Evolutionary conservation across 92 coral and sea anemone genomes (phyloP), one percentile per base, ranked within the genome.

Genomic region (Actinostola sp.): DNA sequence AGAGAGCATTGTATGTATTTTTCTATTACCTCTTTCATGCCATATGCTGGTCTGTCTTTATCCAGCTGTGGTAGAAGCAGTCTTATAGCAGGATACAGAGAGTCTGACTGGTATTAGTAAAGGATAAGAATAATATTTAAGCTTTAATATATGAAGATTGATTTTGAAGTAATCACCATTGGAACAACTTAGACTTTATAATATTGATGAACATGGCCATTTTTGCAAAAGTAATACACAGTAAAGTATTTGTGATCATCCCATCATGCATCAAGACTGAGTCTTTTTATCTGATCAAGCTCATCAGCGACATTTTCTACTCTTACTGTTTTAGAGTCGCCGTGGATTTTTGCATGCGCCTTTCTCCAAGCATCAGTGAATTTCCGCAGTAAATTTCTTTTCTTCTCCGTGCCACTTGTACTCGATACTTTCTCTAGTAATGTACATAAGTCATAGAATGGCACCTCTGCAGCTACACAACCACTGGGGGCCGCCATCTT

Each of bases 1-100:
- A 20, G 57, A 14, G 8, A 50, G 57, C 16, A 20, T 50, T 20
- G 45, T 39, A 13, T 69, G 15, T 24, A 27, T n/a, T 8, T 30
- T 15, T 10, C 0, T 2, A 62, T 6, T 60, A 93, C 98, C 97
- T 94, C 98, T 69, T 94, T 94, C 85, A 94, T 91, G 43, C 98
- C 98, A 88, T 94, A 94, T 14, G 97, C 97, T 10, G 94, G 88
- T 53, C 98, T 84, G 58, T 94, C 97, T 57, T 88, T 94, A 73
- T 94, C 98, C 75, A 94, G 70, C 3, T 94, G 97, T 26, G 98
- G 98, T 25, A 94, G 60, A 29, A 94, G 79, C 51, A 94, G 88
- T 34, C 98, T 76, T 89, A 94, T 82, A 12, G 86, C 94, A 44
- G 98, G 87, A 53, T 79, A 89, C 69, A 94, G 82, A 15, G 95